Base-by-base conservation (phyloP, 1,140 invertebrate species). In the Drosophila subpulchrella region DNA sequence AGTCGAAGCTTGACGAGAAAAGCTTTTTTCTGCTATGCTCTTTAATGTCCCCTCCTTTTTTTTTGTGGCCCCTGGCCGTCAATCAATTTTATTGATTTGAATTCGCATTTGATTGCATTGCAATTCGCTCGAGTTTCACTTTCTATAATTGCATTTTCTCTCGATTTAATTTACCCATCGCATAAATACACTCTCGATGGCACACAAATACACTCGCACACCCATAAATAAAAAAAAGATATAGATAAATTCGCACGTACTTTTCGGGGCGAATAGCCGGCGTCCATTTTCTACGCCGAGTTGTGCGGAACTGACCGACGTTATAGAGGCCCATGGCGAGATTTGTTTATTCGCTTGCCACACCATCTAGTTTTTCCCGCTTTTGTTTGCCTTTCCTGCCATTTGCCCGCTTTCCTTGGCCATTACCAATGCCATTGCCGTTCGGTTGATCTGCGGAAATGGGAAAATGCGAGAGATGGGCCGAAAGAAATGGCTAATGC, bases 11-110 rank as follows among this genome's bases (percentile, higher is more conserved):
- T 54, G 61, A 10, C 55, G 48, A 36, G 24, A 27, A 70, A 27
- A 53, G 57, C 70, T 51, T 60, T 63, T 61, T 46, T 13, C 42
- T 41, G 8, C 12, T 38, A 6, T 13, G 7, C 4, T 67, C 32
- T 56, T 70, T 47, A 51, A 34, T 41, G 1, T 27, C 5, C 4
- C 6, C 41, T 6, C 15, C 20, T 24, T 62, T 8, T 55, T 39
- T 32, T 30, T 20, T 20, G 20, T 20, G 39, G 4, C 17, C 30
- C 41, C 44, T 58, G 56, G 13, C 46, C 39, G 15, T 24, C 75
- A 85, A 86, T 86, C 82, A 86, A 81, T 82, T 88, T 82, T 75
- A 86, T 82, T 86, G 82, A 86, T 86, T 85, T 60, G 44, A 60
- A 78, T 85, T 77, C 67, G 61, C 44, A 50, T 72, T 78, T 60